Evolutionary conservation across 2,113 vertebrate genomes (phyloP), one percentile per base, ranked within the genome.

Genomic region (Eulacestoma nigropectus): DNA sequence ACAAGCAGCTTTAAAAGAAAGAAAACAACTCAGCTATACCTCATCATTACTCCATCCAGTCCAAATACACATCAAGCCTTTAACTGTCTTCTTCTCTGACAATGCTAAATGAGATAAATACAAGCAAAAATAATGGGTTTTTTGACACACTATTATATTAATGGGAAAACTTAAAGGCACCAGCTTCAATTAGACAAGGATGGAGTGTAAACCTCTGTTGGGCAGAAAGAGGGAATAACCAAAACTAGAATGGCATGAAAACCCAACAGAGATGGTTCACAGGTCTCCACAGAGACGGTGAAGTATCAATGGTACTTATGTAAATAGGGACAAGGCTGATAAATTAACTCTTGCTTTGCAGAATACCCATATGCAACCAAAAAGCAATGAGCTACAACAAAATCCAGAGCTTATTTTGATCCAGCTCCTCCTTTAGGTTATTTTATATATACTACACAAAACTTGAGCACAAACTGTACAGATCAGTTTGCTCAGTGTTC

Each of bases 261-360:
- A 84, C 8, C 20, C 74, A 87, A 57, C 1, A 67, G 19, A 78
- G 62, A 55, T 4, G 5, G 47, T 30, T 33, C 62, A 60, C 44
- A 68, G 47, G 39, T 39, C 11, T 3, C 16, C 26, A 67, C 0
- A 0, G 20, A 37, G 29, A 89, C 7, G 22, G 52, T 42, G 33
- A 84, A 63, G 16, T 13, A 68, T 22, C 70, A 70, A 11, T 85
- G 27, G 13, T 13, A 50, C 9, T n/a, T 25, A 16, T 0, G 4
- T 13, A 47, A 77, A 42, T 5, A 27, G 4, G 0, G 33, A 59
- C 33, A 52, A 60, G 23, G 42, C 64, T 89, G 37, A 37, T 30
- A 72, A 46, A 32, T 12, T 6, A 73, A 21, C 30, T 89, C 68
- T 4, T 73, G 32, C 44, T 92, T 42, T 63, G 39, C 67, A 83